Conservation (phyloP, 2,113 vertebrate species). For the Otus sunia region DNA sequence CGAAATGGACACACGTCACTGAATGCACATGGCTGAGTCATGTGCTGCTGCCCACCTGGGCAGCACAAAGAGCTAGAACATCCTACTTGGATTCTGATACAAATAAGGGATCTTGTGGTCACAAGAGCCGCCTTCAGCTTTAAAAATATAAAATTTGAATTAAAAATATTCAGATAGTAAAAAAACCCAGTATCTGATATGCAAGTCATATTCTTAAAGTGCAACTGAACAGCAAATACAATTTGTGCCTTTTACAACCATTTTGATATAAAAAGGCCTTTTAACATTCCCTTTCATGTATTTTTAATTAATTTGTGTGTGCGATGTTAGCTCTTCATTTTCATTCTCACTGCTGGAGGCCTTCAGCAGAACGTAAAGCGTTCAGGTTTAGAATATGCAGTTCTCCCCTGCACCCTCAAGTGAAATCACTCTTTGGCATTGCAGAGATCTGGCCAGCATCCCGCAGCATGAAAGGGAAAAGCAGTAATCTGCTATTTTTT, state of each 20-base stretch:
- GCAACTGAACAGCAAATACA: slow-evolving; percentile 56
- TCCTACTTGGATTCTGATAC: slow-evolving; percentile 10
- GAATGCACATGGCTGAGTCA: not conserved
- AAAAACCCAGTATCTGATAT: slow-evolving; percentile 51
- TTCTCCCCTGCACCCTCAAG: not conserved
- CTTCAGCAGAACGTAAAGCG: not conserved
- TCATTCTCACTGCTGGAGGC: not conserved
- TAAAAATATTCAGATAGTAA: slow-evolving; percentile 50
- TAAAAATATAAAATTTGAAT: slow-evolving; percentile 61
- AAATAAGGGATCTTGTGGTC: slow-evolving; percentile 33
- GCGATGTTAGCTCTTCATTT: not conserved
- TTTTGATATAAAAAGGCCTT: slow-evolving; percentile 45
- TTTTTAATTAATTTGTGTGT: not conserved
- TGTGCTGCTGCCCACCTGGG: not conserved
- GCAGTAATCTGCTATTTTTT: not conserved
- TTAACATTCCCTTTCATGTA: slow-evolving; percentile 10
- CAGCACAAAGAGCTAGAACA: not conserved
- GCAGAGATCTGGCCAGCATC: not conserved
- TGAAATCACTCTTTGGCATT: not conserved
- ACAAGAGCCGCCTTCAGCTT: slow-evolving; percentile 44
- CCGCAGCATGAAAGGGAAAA: not conserved
- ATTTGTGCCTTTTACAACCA: slow-evolving; percentile 49
- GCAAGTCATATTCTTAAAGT: slow-evolving; percentile 54
- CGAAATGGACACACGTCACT: not conserved
- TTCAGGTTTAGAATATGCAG: not conserved